phyloP scores from a whole-genome alignment of 2,888 invertebrate genomes.

The Machimus rusticus region DNA sequence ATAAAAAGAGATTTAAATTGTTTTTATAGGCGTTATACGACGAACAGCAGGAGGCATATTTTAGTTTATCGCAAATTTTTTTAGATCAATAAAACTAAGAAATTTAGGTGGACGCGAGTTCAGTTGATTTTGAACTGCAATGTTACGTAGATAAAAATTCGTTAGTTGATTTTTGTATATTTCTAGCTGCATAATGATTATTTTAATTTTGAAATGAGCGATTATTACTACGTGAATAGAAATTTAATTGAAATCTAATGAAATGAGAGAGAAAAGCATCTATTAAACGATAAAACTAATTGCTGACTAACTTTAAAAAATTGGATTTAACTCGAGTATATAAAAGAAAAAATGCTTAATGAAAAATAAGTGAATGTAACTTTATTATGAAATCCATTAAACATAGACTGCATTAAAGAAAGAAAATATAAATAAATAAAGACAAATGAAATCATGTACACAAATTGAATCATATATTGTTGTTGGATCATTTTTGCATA shows the following conservation, averaged over 20 bases:
- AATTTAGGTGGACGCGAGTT: background rate
- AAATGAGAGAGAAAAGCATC: background rate
- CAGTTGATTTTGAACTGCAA: conserved; percentile 8
- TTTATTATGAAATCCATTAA: background rate
- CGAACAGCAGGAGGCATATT: background rate
- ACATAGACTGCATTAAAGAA: background rate
- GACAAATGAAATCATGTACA: background rate
- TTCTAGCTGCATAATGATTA: background rate
- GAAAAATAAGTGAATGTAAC: conserved; percentile 12
- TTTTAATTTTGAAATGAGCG: background rate
- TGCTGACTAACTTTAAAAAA: background rate
- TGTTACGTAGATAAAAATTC: conserved; percentile 13
- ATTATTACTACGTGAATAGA: background rate
- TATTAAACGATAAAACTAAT: background rate
- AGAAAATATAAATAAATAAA: background rate
- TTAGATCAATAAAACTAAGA: background rate
- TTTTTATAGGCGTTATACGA: conserved; percentile 13
- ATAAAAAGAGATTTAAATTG: background rate
- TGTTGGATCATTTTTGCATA: conserved; percentile 31
- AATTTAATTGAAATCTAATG: background rate
- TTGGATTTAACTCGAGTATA: background rate
- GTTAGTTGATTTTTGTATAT: conserved; percentile 15
- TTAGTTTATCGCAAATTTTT: background rate
- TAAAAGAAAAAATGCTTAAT: background rate
- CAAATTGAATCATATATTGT: conserved; percentile 18